Conservation (phyloP, 2,797 vertebrate genomes). For the Tapera naevia region DNA sequence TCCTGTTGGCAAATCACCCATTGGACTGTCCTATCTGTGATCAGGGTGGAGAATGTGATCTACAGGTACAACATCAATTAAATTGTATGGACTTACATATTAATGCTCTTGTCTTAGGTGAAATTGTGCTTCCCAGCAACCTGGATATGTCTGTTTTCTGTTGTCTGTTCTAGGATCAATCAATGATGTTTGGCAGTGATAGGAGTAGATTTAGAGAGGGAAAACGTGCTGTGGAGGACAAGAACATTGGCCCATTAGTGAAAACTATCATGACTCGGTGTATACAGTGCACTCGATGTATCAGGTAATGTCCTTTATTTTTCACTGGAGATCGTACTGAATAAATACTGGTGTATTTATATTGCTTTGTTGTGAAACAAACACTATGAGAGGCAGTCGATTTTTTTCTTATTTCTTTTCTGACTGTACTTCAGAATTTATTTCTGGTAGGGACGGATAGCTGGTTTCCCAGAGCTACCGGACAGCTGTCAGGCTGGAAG, state of each 20-base stretch:
- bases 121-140: background rate
- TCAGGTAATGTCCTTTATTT: conserved; percentile 80
- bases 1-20: conserved; percentile 95
- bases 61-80: conserved; percentile 84
- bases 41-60: conserved; percentile 97
- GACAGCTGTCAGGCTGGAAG: background rate
- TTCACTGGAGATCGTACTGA: background rate
- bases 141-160: background rate
- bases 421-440: background rate
- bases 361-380: background rate
- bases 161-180: conserved; percentile 80
- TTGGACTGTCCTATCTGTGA: conserved; percentile 98
- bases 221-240: conserved; percentile 97
- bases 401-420: background rate
- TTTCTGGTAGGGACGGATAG: background rate
- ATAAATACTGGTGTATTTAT: background rate
- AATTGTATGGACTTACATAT: background rate
- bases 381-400: background rate
- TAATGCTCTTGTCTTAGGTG: background rate
- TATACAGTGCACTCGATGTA: conserved; percentile 97
- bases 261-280: conserved; percentile 99
- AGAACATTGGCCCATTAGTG: conserved; percentile 95
- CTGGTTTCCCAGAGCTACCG: background rate
- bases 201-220: conserved; percentile 93
- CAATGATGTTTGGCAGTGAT: conserved; percentile 95